phyloP scores from a whole-genome alignment of 35 echinoderm and acorn worm genomes.

The Hemicentrotus pulcherrimus region DNA sequence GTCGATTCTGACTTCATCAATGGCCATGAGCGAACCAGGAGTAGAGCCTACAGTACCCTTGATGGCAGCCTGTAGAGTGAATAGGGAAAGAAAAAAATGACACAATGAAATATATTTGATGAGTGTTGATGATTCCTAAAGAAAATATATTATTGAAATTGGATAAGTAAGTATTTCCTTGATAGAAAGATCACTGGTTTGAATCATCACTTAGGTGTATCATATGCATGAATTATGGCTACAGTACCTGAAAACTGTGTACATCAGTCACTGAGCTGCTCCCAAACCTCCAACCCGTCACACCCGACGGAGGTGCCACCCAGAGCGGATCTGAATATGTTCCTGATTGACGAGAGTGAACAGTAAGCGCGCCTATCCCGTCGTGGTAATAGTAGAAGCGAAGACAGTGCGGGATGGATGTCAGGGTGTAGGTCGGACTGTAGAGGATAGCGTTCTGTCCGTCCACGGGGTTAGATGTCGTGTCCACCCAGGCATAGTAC shows the following conservation, averaged over 20 bases:
- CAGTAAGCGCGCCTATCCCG: not conserved
- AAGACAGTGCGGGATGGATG: conserved; percentile 28
- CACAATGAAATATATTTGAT: not conserved
- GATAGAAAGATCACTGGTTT: too few species aligned
- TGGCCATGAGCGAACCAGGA: not conserved
- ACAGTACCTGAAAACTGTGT: not conserved
- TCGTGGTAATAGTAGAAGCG: conserved; percentile 34
- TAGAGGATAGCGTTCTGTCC: not conserved
- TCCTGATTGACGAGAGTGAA: conserved; percentile 16
- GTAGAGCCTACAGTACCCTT: conserved; percentile 45
- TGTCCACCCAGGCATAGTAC: conserved; percentile 16
- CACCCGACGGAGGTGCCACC: not conserved
- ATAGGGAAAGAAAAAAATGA: not conserved
- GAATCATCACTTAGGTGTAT: not conserved
- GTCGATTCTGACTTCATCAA: conserved; percentile 3
- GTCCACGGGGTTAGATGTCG: not conserved
- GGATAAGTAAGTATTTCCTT: too few species aligned
- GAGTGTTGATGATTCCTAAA: too few species aligned
- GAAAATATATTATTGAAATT: too few species aligned
- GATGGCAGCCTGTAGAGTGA: not conserved
- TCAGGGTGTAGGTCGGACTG: conserved; percentile 25
- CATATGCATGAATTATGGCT: not conserved
- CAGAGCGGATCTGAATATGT: conserved; percentile 3
- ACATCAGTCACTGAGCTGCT: not conserved
- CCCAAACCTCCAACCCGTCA: not conserved